Conservation (phyloP, 2,113 vertebrate species). For the Mus spicilegus region DNA sequence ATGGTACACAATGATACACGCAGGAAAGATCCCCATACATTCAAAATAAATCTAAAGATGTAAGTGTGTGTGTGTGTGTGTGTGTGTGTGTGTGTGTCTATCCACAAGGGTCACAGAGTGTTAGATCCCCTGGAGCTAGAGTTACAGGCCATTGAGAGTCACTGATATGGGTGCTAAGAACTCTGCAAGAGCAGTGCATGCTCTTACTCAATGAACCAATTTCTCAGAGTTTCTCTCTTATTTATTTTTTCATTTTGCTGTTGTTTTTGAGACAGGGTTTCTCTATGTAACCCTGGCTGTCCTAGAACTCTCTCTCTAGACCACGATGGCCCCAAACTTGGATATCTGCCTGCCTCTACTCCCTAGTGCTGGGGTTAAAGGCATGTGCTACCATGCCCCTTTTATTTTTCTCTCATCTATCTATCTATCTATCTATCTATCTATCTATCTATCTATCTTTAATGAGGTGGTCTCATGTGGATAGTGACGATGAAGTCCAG, state of each 20-base stretch:
- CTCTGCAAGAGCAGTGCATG: background rate
- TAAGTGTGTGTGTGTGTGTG: background rate
- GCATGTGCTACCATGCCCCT: background rate
- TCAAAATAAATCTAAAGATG: too few relatives aligned
- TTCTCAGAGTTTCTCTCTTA: background rate
- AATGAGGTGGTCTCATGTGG: background rate
- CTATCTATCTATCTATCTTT: background rate
- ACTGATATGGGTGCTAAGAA: background rate
- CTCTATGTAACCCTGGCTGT: background rate
- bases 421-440: too few relatives aligned
- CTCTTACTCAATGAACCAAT: background rate
- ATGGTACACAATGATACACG: background rate
- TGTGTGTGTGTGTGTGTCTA: background rate
- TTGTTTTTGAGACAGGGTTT: background rate
- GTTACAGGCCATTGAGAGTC: background rate
- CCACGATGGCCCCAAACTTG: background rate
- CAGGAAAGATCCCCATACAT: background rate
- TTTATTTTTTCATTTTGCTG: background rate
- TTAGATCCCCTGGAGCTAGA: background rate
- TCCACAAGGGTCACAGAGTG: background rate
- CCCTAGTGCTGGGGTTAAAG: background rate
- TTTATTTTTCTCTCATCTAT: background rate
- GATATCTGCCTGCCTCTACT: background rate
- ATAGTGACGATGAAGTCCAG: background rate
- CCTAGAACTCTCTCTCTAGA: background rate